Conservation (phyloP, 2,797 vertebrate genomes). For the Apogon hyalosoma region DNA sequence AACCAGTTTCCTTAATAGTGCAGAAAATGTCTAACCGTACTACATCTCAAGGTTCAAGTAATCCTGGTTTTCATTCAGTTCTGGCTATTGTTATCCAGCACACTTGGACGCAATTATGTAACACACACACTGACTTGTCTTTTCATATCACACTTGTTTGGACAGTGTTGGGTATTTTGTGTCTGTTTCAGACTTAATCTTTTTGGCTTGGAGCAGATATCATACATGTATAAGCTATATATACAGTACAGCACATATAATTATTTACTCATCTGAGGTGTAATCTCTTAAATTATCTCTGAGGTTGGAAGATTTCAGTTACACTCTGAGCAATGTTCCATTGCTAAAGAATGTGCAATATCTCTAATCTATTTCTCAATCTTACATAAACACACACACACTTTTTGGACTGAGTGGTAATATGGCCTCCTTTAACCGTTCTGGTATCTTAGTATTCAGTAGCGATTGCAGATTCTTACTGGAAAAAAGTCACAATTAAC, state of each 20-base stretch:
- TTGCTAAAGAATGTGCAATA: constrained; percentile 29
- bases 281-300: constrained; percentile 72
- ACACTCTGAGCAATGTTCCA: constrained; percentile 32
- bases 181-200: constrained; percentile 37
- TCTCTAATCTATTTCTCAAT: constrained; percentile 49
- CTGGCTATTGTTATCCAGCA: constrained; percentile 42
- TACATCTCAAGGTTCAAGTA: constrained; percentile 64
- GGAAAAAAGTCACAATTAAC: constrained; percentile 32
- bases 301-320: constrained; percentile 63
- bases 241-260: constrained; percentile 72
- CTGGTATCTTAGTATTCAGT: constrained; percentile 22
- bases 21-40: constrained; percentile 56
- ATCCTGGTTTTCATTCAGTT: constrained; percentile 53
- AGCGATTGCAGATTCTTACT: constrained; percentile 10
- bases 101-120: constrained; percentile 14
- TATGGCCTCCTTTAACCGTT: constrained; percentile 30
- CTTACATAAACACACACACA: constrained; percentile 40
- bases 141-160: constrained; percentile 47
- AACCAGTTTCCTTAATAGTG: constrained; percentile 62
- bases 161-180: constrained; percentile 40
- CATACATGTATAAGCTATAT: constrained; percentile 58
- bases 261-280: constrained; percentile 62
- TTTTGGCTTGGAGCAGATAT: constrained; percentile 83
- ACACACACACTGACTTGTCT: constrained; percentile 19
- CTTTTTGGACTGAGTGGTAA: constrained; percentile 61